These are phyloP conservation scores for Drosophila subpulchrella DNA, from an alignment of 1,140 invertebrate species.

Conservation along the genomic window DNA sequence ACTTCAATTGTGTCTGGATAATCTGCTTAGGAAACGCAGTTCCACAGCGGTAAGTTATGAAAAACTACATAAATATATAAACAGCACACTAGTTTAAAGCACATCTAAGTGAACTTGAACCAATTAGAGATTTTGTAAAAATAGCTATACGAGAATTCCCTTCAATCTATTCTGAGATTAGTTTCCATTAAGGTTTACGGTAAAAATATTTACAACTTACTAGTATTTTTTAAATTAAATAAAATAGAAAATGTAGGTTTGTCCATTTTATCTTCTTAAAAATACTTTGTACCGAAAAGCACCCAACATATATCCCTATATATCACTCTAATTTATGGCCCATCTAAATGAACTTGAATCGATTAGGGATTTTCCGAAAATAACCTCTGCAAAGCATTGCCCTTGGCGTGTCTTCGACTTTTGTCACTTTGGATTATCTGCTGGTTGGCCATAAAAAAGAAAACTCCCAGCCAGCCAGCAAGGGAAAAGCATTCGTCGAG, in stretches of 20 bases:
- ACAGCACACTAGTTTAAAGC: background rate
- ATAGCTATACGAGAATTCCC: too few relatives aligned
- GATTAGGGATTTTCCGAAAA: conserved; percentile 22
- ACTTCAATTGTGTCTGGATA: conserved; percentile 94
- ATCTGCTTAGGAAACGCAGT: conserved; percentile 84
- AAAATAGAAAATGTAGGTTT: too few relatives aligned
- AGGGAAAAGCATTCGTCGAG: conserved; percentile 16
- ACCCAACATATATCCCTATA: background rate
- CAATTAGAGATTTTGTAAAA: too few relatives aligned
- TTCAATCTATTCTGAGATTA: too few relatives aligned
- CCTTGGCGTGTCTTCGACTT: conserved; percentile 21
- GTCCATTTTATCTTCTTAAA: background rate
- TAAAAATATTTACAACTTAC: too few relatives aligned
- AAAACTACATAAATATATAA: background rate
- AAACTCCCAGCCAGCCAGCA: conserved; percentile 6
- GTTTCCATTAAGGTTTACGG: too few relatives aligned
- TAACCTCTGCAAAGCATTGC: conserved; percentile 8
- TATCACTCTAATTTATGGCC: conserved; percentile 14
- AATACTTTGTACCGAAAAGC: background rate
- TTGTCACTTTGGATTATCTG: conserved; percentile 23
- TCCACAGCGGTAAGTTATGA: conserved; percentile 73
- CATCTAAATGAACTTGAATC: conserved; percentile 37
- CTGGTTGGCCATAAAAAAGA: conserved; percentile 14
- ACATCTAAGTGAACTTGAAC: background rate
- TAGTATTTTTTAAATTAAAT: too few relatives aligned